Base-by-base conservation (phyloP, 2,797 vertebrate species). In the Rhynchonycteris naso region DNA sequence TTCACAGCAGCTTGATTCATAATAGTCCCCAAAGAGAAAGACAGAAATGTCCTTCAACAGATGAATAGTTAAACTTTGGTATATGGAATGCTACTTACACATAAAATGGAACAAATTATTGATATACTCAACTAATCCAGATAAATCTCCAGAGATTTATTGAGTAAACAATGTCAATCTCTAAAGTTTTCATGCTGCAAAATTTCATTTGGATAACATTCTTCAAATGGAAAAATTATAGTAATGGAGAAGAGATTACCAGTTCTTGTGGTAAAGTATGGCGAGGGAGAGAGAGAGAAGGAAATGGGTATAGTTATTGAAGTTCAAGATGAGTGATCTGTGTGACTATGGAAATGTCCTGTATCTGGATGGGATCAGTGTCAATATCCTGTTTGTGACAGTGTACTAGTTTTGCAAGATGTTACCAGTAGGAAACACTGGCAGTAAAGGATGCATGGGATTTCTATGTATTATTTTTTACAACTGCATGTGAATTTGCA, bases 401-500 rank as follows among this genome's bases (percentile, higher is more conserved):
- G 1, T 81, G 11, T 19, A 35, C 15, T 90, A 3, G 1, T 58
- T 88, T 63, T 72, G 7, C 24, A 71, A 88, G 16, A 75, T 80
- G 9, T 50, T 58, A 13, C 10, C 58, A 33, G 21, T 22, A 10
- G 8, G 35, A 26, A 24, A 75, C 76, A 56, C n/a, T 19, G n/a
- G 59, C 26, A 47, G 26, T 83, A 80, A 69, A 18, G 11, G 8
- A 15, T 21, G 56, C 16, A 13, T 35, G 13, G 5, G 2, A 61
- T 69, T 76, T 81, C 43, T 33, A 11, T 16, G 12, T 38, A 47
- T 81, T 91, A 35, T 74, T 80, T 90, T 22, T 68, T 61, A 82
- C 15, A 93, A 38, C 6, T 11, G 15, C 0, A 4, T 13, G 8
- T 79, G 24, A 72, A 66, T 61, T 28, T 72, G 21, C 5, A 50